Evolutionary conservation across 1,140 invertebrate species (phyloP).

Genomic region (Aphaenogaster rudis): DNA sequence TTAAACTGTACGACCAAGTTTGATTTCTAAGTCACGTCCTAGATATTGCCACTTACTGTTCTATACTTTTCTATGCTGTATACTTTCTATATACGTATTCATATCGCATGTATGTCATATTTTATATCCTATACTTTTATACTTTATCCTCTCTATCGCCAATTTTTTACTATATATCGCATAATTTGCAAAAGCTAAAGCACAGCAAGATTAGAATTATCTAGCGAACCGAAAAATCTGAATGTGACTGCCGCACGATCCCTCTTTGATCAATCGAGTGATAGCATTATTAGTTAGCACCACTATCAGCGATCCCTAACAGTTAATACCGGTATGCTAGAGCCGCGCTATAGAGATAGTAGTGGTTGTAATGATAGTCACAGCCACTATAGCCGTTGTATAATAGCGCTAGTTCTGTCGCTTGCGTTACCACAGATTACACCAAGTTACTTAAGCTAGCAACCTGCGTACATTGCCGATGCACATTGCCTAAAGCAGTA

Average conservation of each 20-base stretch:
- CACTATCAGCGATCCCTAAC: conserved; percentile 20
- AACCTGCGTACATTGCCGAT: neutral
- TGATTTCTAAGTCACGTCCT: neutral
- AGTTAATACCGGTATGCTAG: conserved; percentile 38
- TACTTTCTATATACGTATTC: neutral
- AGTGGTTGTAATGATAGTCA: conserved; percentile 64
- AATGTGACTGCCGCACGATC: conserved; percentile 40
- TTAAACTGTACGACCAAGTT: neutral
- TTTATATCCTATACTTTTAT: neutral
- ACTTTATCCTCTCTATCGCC: neutral
- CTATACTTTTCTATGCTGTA: neutral
- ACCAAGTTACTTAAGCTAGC: conserved; percentile 26
- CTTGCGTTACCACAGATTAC: conserved; percentile 7
- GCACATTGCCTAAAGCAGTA: conserved; percentile 65
- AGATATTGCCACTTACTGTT: conserved; percentile 9
- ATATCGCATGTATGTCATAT: neutral
- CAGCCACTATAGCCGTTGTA: conserved; percentile 55
- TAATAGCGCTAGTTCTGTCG: conserved; percentile 60
- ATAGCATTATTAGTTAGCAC: conserved; percentile 56
- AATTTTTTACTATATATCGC: neutral
- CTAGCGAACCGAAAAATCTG: conserved; percentile 28
- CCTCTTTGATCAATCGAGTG: conserved; percentile 25
- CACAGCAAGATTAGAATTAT: neutral
- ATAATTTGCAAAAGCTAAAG: neutral
- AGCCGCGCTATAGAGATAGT: conserved; percentile 52